Evolutionary conservation across 1,140 invertebrate species (phyloP).

Genomic region (Drosophila quadrilineata): DNA sequence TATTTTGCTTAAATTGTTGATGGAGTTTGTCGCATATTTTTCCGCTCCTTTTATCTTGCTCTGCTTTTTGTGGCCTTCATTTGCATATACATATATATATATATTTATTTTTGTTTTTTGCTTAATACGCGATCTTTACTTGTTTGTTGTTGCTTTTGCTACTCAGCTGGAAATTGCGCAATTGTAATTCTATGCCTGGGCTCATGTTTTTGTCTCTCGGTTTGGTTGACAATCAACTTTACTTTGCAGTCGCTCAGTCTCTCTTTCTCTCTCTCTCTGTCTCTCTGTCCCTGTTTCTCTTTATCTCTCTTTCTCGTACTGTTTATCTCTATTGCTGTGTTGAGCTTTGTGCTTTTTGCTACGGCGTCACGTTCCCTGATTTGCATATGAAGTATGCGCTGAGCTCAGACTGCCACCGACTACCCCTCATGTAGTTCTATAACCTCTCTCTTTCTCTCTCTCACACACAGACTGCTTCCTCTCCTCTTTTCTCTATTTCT

Average conservation of each 20-base stretch:
- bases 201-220: conserved; percentile 24
- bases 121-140: conserved; percentile 34
- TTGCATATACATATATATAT: conserved; percentile 1
- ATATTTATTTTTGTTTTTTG: no score
- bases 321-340: conserved; percentile 6
- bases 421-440: no score
- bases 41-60: neutral
- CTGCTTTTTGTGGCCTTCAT: neutral
- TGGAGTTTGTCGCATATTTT: no score
- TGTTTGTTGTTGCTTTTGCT: no score
- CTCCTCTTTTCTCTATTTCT: neutral
- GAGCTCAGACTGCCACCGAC: conserved; percentile 44
- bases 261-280: neutral
- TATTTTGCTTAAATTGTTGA: no score
- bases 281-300: no score
- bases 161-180: conserved; percentile 43
- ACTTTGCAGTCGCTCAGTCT: neutral
- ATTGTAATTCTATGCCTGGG: conserved; percentile 49
- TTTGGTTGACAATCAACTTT: no score
- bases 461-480: neutral
- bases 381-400: conserved; percentile 68
- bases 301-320: no score
- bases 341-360: conserved; percentile 10
- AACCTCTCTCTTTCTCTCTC: neutral
- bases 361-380: conserved; percentile 47